Evolutionary conservation across 2,797 vertebrate species (phyloP).

Genomic region (Microhierax caerulescens): DNA sequence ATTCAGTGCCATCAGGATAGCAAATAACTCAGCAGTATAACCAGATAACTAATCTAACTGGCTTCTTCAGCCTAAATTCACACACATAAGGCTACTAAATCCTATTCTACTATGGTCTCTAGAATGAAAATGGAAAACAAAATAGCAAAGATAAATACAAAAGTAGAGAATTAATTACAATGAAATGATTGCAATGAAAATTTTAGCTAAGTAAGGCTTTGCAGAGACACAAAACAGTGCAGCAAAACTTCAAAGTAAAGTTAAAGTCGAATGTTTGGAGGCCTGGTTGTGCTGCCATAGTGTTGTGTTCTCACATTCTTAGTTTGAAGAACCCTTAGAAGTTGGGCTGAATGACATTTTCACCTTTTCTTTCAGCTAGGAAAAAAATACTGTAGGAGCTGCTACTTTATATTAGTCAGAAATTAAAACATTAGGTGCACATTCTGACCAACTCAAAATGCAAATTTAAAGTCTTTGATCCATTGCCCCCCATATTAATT

Average conservation of each 20-base stretch:
- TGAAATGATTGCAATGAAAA: background rate
- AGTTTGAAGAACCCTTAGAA: background rate
- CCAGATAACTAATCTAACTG: conserved; percentile 67
- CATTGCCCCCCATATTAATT: rapidly evolving
- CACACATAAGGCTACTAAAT: background rate
- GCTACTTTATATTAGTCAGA: background rate
- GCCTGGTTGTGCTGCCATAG: background rate
- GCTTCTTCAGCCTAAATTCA: conserved; percentile 10
- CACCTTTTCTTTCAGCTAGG: background rate
- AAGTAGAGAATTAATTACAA: background rate
- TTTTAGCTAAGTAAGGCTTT: background rate
- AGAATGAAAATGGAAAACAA: background rate
- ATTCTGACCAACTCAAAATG: background rate
- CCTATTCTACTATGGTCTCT: background rate
- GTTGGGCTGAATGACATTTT: background rate
- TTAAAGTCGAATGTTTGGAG: background rate
- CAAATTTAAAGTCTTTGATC: background rate
- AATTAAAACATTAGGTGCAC: background rate
- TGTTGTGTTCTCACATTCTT: background rate
- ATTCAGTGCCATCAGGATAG: conserved; percentile 66
- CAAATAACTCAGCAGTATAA: conserved; percentile 69
- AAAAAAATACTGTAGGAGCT: background rate
- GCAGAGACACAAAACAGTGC: background rate
- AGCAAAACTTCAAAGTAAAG: background rate
- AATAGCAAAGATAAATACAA: background rate